These are phyloP conservation scores for Theocolax elegans DNA, from an alignment of 1,140 invertebrate genomes.

Conservation along the genomic window DNA sequence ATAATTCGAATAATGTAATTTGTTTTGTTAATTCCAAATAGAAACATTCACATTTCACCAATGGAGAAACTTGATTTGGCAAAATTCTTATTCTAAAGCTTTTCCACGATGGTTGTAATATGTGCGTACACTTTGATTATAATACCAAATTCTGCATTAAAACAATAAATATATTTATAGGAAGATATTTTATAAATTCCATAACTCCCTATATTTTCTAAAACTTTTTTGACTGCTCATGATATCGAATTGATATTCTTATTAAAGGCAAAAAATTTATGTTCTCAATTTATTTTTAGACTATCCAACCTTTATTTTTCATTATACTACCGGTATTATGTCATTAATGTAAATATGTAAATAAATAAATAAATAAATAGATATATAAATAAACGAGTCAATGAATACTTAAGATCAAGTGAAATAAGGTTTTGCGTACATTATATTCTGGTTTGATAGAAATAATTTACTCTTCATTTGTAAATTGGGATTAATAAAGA, in stretches of 20 bases:
- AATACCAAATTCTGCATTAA: neutral
- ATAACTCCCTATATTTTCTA: too few species aligned
- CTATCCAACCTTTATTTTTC: neutral
- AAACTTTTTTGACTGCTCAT: too few species aligned
- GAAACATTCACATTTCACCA: neutral
- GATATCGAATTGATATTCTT: too few species aligned
- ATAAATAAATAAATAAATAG: too few species aligned
- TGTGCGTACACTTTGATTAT: conserved; percentile 30
- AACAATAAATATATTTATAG: neutral
- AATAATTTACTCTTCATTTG: too few species aligned
- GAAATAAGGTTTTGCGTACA: neutral
- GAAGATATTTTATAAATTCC: too few species aligned
- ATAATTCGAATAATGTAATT: too few species aligned
- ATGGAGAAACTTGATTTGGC: conserved; percentile 31
- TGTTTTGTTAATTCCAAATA: conserved; percentile 1
- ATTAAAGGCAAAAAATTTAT: neutral
- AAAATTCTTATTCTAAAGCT: conserved; percentile 5
- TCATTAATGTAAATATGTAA: too few species aligned
- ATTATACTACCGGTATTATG: neutral
- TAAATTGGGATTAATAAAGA: too few species aligned
- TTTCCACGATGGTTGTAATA: conserved; percentile 22
- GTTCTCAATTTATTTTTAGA: neutral
- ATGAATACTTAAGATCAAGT: neutral
- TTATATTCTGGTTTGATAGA: too few species aligned
- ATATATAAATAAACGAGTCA: too few species aligned